Conservation (phyloP, 2,113 vertebrate genomes). For the Ptychochromis oligacanthus region DNA sequence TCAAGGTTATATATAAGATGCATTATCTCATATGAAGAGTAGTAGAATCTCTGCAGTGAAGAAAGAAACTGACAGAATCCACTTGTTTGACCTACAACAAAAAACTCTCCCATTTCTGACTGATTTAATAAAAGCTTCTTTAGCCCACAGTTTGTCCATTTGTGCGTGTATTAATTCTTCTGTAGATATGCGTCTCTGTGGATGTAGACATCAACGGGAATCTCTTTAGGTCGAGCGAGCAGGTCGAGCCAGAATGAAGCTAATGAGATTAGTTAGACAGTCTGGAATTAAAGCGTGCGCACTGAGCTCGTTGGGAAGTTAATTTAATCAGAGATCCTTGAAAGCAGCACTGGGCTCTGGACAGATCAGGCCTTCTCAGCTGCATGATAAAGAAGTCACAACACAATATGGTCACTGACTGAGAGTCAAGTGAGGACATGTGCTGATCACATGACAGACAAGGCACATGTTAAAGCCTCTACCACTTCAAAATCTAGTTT, state of each 20-base stretch:
- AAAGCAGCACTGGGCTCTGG: background rate
- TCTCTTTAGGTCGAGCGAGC: constrained; percentile 13
- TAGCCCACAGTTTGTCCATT: background rate
- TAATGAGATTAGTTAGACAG: constrained; percentile 49
- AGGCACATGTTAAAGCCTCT: background rate
- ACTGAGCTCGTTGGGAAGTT: constrained; percentile 39
- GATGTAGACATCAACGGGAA: constrained; percentile 1
- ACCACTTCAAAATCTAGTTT: background rate
- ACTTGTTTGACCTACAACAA: background rate
- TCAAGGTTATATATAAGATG: background rate
- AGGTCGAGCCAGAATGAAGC: constrained; percentile 36
- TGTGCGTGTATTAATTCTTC: background rate
- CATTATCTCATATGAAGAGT: background rate
- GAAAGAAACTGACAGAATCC: background rate
- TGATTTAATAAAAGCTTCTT: constrained; percentile 8
- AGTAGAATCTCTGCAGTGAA: no score
- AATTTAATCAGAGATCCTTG: constrained; percentile 57
- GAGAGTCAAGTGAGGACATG: background rate
- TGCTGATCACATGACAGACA: background rate
- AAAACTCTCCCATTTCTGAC: background rate
- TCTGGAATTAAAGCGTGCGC: constrained; percentile 56
- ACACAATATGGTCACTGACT: background rate
- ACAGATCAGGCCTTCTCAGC: constrained; percentile 33
- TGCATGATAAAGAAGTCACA: background rate
- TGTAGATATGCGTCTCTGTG: background rate